phyloP scores from a whole-genome alignment of 1,140 invertebrate genomes.

The Heliothis virescens region DNA sequence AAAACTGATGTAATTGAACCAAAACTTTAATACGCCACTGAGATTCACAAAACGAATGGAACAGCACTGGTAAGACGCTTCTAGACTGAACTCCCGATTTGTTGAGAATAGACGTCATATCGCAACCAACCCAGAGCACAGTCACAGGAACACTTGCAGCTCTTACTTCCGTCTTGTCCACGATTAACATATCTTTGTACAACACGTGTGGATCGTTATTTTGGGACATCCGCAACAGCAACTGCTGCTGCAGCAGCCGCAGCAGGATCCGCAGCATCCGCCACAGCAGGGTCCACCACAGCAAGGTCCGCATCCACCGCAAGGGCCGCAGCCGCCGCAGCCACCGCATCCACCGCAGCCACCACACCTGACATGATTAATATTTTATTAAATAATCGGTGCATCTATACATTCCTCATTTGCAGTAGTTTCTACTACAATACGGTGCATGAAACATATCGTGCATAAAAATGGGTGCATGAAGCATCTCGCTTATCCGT shows the following conservation, averaged over 20 bases:
- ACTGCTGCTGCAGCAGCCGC: not conserved
- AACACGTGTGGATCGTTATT: conserved; percentile 41
- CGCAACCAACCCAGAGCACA: not conserved
- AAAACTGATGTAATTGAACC: not conserved
- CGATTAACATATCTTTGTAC: conserved; percentile 45
- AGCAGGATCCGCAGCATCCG: not conserved
- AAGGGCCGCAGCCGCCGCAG: conserved; percentile 26
- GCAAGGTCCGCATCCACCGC: conserved; percentile 2
- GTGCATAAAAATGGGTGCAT: too few species aligned
- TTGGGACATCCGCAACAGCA: conserved; percentile 28
- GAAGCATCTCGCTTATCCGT: too few species aligned
- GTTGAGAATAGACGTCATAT: conserved; percentile 20
- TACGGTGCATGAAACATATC: too few species aligned
- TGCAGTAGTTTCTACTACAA: too few species aligned
- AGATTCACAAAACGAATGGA: conserved; percentile 10
- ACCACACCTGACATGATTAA: conserved; percentile 8
- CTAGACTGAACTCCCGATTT: too few species aligned
- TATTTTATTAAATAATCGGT: not conserved
- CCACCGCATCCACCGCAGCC: conserved; percentile 21
- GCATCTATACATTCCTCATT: too few species aligned
- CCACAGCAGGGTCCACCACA: not conserved
- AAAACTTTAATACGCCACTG: conserved; percentile 23
- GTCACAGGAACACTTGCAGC: not conserved
- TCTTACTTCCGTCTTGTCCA: not conserved
- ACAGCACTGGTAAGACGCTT: not conserved